Evolutionary conservation across 2,113 vertebrate species (phyloP), one percentile per base, ranked within the genome.

Genomic region (Eclectus roratus): DNA sequence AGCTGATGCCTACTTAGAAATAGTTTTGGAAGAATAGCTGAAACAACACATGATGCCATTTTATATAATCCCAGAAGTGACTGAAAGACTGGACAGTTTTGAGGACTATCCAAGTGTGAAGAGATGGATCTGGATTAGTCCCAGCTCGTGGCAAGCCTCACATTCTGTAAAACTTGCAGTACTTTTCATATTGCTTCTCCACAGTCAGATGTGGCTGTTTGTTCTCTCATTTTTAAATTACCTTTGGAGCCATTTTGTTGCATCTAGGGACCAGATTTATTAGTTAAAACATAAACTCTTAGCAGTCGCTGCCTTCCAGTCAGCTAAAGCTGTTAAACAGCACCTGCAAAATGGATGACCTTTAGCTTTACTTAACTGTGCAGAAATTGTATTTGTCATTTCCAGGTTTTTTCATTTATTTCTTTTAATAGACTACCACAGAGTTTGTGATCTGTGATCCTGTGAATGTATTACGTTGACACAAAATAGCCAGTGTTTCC

Each of bases 31-130:
- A 97, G 71, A 46, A 70, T 93, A 94, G 78, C 86, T 97, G 94
- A 95, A 97, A 95, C 96, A 96, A 93, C 97, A 94, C 91, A 96
- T 95, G 87, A 97, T 97, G 95, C 95, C 96, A 94, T 98, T 97
- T 97, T 97, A 96, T 97, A 88, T 95, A 97, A 96, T 97, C 89
- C 84, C 93, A 86, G 72, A 80, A 96, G 69, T 94, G 87, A 85
- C 92, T 96, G 94, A 94, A 97, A 97, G 92, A 88, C 82, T 73
- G 94, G 95, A 97, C 95, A 92, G 78, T 95, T 96, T 97, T 97
- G 95, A 97, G 96, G 89, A 60, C 69, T 85, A 95, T 97, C 96
- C 96, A 64, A 95, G 96, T 95, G 88, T 96, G 84, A 85, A 95
- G 73, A 96, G 86, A 97, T 85, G 94, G 87, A 83, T 96, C 96